Evolutionary conservation across 1,140 invertebrate species (phyloP), one percentile per base, ranked within the genome.

Genomic region (Drosophila persimilis): DNA sequence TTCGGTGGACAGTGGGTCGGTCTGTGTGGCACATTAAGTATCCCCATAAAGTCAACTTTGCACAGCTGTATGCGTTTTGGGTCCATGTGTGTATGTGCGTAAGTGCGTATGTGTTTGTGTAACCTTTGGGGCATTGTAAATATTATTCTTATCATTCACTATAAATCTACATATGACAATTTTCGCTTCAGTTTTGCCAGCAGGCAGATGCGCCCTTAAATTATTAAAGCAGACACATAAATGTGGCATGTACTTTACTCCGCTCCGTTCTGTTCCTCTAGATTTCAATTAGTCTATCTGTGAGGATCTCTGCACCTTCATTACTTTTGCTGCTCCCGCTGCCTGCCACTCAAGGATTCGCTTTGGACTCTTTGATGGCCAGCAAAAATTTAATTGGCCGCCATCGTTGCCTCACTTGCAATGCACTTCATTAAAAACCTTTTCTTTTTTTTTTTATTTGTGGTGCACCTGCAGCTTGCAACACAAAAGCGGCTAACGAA

Each of bases 151-250:
- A 88, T 88, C 83, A 73, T 83, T 76, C 57, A 57, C 79, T 56
- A 88, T 88, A 88, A 88, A 88, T 88, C 83, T 88, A 88, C 83
- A 88, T 88, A 83, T 88, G 83, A 88, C 83, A 88, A 88, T 88
- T 88, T 89, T 79, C 75, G 84, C 83, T 70, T 61, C 56, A 64
- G 56, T 60, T 71, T 39, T 70, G 58, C 84, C 58, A 63, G 17
- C 31, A 47, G 74, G 35, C 46, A 56, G 31, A 47, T 59, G 61
- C 46, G 53, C 41, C 35, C 56, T 66, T 77, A 57, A 57, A 63
- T 51, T 64, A 44, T 85, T 85, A 74, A 85, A 85, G 77, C 48
- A 15, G 43, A 5, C 53, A 20, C 56, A 62, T 26, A 64, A 67
- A 64, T 64, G 35, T 5, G 35, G 3, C 35, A 43, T 9, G 35